These are phyloP conservation scores for Eurytoma californica DNA, from an alignment of 2,888 invertebrate genomes.

Conservation along the genomic window DNA sequence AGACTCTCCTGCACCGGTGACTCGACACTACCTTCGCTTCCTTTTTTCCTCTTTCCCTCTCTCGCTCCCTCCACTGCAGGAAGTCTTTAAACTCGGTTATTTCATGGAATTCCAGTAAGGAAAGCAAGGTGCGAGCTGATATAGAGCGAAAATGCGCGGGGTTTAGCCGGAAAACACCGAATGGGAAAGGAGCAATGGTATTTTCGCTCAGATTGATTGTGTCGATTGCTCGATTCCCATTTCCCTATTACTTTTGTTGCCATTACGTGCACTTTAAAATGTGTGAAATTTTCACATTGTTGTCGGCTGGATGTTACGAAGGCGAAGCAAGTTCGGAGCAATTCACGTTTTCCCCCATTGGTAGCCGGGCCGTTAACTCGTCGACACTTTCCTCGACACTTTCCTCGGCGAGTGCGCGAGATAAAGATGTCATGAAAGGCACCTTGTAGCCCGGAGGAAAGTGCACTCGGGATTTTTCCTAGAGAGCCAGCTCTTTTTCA, in stretches of 20 bases:
- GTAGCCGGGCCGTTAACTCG: neutral
- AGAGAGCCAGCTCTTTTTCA: conserved; percentile 63
- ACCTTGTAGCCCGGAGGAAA: conserved; percentile 20
- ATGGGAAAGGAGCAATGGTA: too few species aligned
- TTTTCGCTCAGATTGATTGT: neutral
- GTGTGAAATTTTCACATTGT: too few species aligned
- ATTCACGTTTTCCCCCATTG: neutral
- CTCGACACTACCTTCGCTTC: conserved; percentile 22
- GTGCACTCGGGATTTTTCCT: neutral
- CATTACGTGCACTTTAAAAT: neutral
- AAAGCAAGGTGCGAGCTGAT: conserved; percentile 31
- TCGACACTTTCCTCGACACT: conserved; percentile 49
- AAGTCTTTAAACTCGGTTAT: conserved; percentile 42
- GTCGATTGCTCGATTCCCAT: conserved; percentile 22
- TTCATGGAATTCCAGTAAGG: conserved; percentile 38
- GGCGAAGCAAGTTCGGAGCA: too few species aligned
- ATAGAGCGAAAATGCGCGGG: neutral
- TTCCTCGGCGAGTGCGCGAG: conserved; percentile 35
- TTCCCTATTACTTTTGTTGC: neutral
- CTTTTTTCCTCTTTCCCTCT: neutral
- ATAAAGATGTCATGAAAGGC: conserved; percentile 53
- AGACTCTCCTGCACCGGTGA: conserved; percentile 23
- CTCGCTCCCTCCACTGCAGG: neutral
- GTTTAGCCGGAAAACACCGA: too few species aligned
- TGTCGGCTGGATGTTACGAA: too few species aligned